phyloP scores from a whole-genome alignment of 2,113 vertebrate genomes.

The Alethe castanea region DNA sequence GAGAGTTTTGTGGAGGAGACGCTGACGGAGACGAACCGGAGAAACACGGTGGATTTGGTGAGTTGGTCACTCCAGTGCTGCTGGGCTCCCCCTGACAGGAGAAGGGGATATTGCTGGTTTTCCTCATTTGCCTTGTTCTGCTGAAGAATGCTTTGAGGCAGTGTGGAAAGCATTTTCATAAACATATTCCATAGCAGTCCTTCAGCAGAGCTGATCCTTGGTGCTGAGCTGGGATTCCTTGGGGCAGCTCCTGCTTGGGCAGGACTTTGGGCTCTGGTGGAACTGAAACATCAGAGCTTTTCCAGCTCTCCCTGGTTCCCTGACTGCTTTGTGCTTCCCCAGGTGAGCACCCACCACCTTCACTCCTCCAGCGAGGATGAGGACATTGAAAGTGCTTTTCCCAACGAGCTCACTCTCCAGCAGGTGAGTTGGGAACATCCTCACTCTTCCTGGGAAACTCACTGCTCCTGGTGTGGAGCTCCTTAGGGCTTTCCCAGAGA shows the following conservation, averaged over 20 bases:
- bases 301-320: background rate
- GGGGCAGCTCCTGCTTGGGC: background rate
- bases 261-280: background rate
- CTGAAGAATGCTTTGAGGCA: background rate
- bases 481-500: background rate
- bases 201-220: background rate
- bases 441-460: fast-evolving
- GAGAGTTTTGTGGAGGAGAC: constrained; percentile 95
- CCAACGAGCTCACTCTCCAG: constrained; percentile 91
- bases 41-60: constrained; percentile 93
- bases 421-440: constrained; percentile 74
- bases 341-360: constrained; percentile 95
- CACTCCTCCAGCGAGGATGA: constrained; percentile 96
- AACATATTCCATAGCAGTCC: fast-evolving
- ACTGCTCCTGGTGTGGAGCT: background rate
- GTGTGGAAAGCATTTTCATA: background rate
- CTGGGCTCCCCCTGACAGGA: background rate
- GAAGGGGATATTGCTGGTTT: fast-evolving
- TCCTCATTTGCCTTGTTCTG: background rate
- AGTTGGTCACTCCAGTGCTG: background rate
- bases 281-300: fast-evolving
- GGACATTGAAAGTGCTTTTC: constrained; percentile 90
- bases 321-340: background rate
- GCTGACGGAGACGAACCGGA: constrained; percentile 88
- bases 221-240: fast-evolving